A percentile compares a stretch with the other conserved stretches of the same genome.
Conservation (phyloP, 2,797 vertebrate genomes). For the Heterohyrax brucei region DNA sequence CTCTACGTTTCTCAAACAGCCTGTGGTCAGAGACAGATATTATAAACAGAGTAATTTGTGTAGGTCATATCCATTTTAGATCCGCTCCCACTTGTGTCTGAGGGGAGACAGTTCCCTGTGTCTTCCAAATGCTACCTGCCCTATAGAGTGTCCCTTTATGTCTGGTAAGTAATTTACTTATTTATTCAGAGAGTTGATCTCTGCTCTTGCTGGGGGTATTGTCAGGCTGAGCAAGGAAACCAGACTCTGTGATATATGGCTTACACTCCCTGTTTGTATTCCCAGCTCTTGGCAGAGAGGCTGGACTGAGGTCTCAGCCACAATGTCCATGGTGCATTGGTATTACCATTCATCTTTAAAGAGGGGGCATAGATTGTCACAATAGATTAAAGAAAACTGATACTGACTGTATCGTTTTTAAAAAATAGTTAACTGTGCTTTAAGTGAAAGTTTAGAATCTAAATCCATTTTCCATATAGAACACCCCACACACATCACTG, state of each 20-base stretch:
- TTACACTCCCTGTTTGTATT: fast-evolving
- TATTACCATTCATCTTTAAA: fast-evolving
- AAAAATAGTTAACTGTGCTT: too few species aligned
- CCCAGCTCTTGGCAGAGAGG: background rate
- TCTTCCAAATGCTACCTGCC: background rate
- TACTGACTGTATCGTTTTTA: too few species aligned
- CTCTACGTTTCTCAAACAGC: background rate
- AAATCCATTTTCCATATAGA: too few species aligned
- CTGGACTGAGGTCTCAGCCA: too few species aligned
- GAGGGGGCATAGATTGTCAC: background rate
- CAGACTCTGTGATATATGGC: background rate
- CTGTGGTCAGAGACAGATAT: background rate
- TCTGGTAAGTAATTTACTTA: background rate
- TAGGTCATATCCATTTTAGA: background rate
- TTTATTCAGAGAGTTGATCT: background rate
- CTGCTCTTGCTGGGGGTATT: background rate
- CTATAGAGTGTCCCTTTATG: background rate
- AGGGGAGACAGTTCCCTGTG: background rate
- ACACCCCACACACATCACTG: too few species aligned
- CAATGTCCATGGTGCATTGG: fast-evolving
- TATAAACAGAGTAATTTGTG: background rate
- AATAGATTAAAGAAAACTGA: background rate
- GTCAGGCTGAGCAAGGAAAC: background rate
- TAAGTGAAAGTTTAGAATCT: too few species aligned
- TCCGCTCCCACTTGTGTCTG: background rate